These are phyloP conservation scores for Rhagonycha fulva DNA, from an alignment of 2,888 invertebrate genomes.

Conservation along the genomic window DNA sequence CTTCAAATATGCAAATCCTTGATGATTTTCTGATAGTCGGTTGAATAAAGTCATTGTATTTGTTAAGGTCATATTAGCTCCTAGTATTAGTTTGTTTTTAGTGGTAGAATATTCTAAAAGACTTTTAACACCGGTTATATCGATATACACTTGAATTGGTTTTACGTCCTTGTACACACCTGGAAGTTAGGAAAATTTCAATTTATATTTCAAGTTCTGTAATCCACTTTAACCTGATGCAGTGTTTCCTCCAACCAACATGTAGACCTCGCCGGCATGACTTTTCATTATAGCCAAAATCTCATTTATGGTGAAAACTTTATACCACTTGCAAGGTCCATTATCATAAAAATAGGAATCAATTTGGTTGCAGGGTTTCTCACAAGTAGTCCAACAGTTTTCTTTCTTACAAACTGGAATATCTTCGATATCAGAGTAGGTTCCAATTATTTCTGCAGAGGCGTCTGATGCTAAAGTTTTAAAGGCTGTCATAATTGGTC, in stretches of 20 bases:
- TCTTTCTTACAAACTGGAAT: conserved; percentile 43
- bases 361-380: conserved; percentile 53
- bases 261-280: conserved; percentile 54
- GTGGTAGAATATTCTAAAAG: conserved; percentile 56
- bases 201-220: too few species aligned
- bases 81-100: conserved; percentile 59
- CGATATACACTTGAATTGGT: conserved; percentile 64
- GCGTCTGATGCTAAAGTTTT: conserved; percentile 61
- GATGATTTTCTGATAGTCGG: conserved; percentile 49
- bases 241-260: conserved; percentile 75
- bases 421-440: conserved; percentile 55
- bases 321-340: conserved; percentile 58
- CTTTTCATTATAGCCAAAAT: conserved; percentile 62
- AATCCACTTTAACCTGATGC: conserved; percentile 64
- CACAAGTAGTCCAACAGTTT: conserved; percentile 24
- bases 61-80: conserved; percentile 63
- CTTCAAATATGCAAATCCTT: conserved; percentile 63
- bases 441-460: conserved; percentile 45
- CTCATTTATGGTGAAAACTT: conserved; percentile 60
- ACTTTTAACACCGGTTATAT: conserved; percentile 64
- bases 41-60: conserved; percentile 60
- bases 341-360: conserved; percentile 25
- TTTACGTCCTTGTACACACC: conserved; percentile 54
- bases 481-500: conserved; percentile 67
- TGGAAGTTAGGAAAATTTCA: conserved; percentile 39